phyloP scores from a whole-genome alignment of 1,140 invertebrate genomes.

The Vollenhovia emeryi region DNA sequence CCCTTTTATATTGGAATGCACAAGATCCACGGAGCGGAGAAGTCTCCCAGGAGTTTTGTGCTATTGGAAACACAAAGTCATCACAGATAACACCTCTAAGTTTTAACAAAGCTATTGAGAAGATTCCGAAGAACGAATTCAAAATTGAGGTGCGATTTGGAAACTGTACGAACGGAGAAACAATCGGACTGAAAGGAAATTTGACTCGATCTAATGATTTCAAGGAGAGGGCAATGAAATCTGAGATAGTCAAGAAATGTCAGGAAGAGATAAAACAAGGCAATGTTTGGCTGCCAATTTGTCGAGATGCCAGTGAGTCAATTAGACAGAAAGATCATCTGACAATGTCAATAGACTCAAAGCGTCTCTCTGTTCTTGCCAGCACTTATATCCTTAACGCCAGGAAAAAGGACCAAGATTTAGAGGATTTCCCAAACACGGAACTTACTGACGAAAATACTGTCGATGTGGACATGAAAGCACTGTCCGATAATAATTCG shows the following conservation, averaged over 20 bases:
- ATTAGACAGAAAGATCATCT: constrained; percentile 84
- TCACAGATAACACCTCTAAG: constrained; percentile 84
- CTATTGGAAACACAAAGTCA: constrained; percentile 74
- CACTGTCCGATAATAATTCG: constrained; percentile 79
- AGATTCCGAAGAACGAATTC: constrained; percentile 83
- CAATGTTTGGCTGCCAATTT: constrained; percentile 82
- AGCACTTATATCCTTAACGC: accelerated
- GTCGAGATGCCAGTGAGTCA: constrained; percentile 84
- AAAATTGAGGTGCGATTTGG: constrained; percentile 85
- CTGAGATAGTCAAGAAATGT: constrained; percentile 83
- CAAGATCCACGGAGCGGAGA: constrained; percentile 71
- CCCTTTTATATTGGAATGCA: constrained; percentile 81
- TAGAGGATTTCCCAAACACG: accelerated
- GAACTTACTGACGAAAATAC: constrained; percentile 67
- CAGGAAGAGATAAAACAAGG: constrained; percentile 84
- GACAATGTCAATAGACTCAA: constrained; percentile 27
- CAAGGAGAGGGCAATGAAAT: constrained; percentile 82
- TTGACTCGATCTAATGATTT: constrained; percentile 84
- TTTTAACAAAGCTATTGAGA: constrained; percentile 84
- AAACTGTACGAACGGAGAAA: constrained; percentile 72
- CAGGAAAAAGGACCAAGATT: accelerated
- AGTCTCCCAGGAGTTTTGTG: constrained; percentile 80
- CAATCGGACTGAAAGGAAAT: constrained; percentile 82
- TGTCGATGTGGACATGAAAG: constrained; percentile 82
- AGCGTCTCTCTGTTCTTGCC: accelerated